phyloP scores from a whole-genome alignment of 2,888 invertebrate genomes.

The Philereme transversata region DNA sequence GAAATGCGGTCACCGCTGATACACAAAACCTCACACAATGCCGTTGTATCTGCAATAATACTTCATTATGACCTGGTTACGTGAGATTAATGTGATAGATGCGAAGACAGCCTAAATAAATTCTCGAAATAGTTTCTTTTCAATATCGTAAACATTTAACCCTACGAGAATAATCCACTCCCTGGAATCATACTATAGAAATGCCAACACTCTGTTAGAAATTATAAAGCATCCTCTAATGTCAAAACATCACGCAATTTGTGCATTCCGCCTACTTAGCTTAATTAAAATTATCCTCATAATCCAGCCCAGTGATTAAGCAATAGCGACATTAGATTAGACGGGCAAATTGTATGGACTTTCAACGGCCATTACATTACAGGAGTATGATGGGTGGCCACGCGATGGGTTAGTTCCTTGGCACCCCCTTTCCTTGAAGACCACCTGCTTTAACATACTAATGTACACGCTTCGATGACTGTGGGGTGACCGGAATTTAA shows the following conservation, averaged over 20 bases:
- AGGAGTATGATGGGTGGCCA: constrained; percentile 48
- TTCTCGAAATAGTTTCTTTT: not conserved
- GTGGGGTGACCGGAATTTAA: constrained; percentile 46
- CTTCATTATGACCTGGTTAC: constrained; percentile 34
- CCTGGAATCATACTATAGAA: constrained; percentile 1
- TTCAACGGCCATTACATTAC: constrained; percentile 46
- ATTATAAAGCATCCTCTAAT: constrained; percentile 23
- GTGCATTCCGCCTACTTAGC: constrained; percentile 32
- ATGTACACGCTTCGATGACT: constrained; percentile 50
- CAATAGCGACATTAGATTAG: constrained; percentile 46
- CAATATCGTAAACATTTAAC: constrained; percentile 12
- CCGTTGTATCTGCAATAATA: constrained; percentile 32
- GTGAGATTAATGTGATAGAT: constrained; percentile 32
- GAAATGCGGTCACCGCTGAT: constrained; percentile 50
- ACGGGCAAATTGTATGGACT: constrained; percentile 46
- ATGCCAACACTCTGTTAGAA: constrained; percentile 8
- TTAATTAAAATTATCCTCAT: constrained; percentile 36
- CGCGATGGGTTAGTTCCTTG: constrained; percentile 51
- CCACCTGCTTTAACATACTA: constrained; percentile 60
- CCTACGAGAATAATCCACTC: not conserved
- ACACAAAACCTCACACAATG: constrained; percentile 52
- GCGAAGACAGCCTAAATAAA: constrained; percentile 18
- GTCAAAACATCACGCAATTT: constrained; percentile 31
- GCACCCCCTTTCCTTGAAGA: constrained; percentile 41
- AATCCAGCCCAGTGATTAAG: constrained; percentile 34